Conservation (phyloP, 2,888 invertebrate species). For the Amphipoea oculea region DNA sequence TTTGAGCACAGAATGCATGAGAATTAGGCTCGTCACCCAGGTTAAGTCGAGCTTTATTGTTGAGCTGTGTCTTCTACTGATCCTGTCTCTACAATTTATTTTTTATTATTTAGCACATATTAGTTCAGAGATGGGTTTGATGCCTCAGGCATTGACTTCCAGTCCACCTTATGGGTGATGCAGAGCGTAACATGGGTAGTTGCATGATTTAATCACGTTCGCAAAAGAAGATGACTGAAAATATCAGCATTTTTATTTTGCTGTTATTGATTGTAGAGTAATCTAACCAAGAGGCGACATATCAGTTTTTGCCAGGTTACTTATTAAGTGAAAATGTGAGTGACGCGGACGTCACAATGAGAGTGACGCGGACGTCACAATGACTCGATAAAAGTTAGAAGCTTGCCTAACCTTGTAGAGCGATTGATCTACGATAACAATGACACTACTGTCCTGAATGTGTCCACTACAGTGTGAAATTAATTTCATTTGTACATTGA, state of each 20-base stretch:
- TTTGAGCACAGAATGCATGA: background rate
- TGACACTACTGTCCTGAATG: background rate
- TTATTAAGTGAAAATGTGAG: background rate
- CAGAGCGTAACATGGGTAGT: background rate
- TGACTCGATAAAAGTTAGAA: background rate
- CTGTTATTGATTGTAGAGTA: background rate
- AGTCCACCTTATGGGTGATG: background rate
- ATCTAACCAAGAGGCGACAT: background rate
- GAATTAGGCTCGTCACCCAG: background rate
- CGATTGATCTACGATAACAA: background rate
- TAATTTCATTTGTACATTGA: no score
- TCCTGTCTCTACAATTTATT: background rate
- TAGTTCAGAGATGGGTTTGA: background rate
- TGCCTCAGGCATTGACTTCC: no score
- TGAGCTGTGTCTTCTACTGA: no score
- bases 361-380: background rate
- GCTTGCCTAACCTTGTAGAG: background rate
- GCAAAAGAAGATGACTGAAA: background rate
- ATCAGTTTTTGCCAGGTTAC: background rate
- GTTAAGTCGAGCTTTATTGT: background rate
- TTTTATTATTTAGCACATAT: background rate
- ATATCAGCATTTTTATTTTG: background rate
- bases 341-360: background rate
- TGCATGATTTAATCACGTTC: background rate
- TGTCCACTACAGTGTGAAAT: background rate